These are phyloP conservation scores for Pristionchus exspectatus DNA, from an alignment of 2,888 invertebrate species.

Conservation along the genomic window DNA sequence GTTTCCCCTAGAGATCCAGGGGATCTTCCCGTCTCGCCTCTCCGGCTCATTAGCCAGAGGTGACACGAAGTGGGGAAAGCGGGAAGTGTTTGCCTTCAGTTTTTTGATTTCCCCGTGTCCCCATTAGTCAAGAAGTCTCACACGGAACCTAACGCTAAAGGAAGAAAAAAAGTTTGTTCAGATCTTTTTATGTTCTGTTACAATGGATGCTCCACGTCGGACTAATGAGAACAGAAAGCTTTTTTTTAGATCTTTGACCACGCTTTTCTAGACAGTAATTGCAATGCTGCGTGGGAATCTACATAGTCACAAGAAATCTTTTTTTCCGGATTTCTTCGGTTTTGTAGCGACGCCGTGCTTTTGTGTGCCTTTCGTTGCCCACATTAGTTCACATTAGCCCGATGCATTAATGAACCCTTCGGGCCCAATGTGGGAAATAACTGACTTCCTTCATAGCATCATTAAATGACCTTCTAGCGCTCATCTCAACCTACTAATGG, in stretches of 20 bases:
- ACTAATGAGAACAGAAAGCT: no score
- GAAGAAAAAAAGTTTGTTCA: not conserved
- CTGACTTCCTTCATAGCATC: not conserved
- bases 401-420: not conserved
- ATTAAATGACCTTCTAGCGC: not conserved
- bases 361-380: not conserved
- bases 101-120: not conserved
- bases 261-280: not conserved
- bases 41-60: not conserved
- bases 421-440: not conserved
- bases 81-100: not conserved
- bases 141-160: not conserved
- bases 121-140: not conserved
- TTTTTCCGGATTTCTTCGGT: no score
- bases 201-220: no score
- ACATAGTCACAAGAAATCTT: not conserved
- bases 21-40: not conserved
- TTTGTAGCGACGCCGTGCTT: not conserved
- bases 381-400: not conserved
- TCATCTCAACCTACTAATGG: not conserved
- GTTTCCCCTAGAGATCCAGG: not conserved
- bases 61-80: constrained; percentile 4
- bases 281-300: no score
- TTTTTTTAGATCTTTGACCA: not conserved
- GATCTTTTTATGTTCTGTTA: no score